Base-by-base conservation (phyloP, 53 echinoderm and acorn worm genomes). In the Astropecten irregularis region DNA sequence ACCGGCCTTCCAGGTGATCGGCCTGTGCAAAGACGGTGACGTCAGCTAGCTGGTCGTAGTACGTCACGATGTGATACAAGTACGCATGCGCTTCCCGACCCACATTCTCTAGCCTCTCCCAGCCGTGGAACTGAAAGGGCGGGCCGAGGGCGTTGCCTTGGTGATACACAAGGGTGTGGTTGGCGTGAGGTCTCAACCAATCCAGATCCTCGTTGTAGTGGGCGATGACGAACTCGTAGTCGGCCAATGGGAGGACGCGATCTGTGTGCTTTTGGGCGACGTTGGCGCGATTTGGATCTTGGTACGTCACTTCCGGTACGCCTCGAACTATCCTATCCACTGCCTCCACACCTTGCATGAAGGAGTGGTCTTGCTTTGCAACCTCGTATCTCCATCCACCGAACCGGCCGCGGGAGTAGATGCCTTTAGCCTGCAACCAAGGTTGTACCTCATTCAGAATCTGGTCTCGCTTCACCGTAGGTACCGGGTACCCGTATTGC, bases 381-480 rank as follows among this genome's bases (percentile, higher is more conserved):
- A n/a, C n/a, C n/a, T n/a, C n/a, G n/a, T n/a, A n/a, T n/a, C n/a
- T n/a, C n/a, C n/a, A n/a, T n/a, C n/a, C n/a, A n/a, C n/a, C n/a
- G n/a, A n/a, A n/a, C n/a, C n/a, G n/a, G n/a, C n/a, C n/a, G n/a
- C n/a, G n/a, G n/a, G n/a, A n/a, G n/a, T n/a, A n/a, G n/a, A n/a
- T n/a, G n/a, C n/a, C n/a, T n/a, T 66, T 19, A 65, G 49, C 32
- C 82, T 66, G 29, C 66, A 82, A 49, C 82, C 83, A 83, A 35
- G 83, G 83, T 68, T 83, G 83, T 11, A 83, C 34, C 15, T 20
- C 21, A 7, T 83, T 6, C 14, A 83, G 68, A 0, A 82, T 35
- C 18, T 19, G 5, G 31, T 82, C 82, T n/a, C 82, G 66, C 36
- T n/a, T 29, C 27, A 82, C 16, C 9, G 82, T 49, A 16, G 82